Evolutionary conservation across 2,797 vertebrate genomes (phyloP).

Genomic region (Notolepis coatsorum): DNA sequence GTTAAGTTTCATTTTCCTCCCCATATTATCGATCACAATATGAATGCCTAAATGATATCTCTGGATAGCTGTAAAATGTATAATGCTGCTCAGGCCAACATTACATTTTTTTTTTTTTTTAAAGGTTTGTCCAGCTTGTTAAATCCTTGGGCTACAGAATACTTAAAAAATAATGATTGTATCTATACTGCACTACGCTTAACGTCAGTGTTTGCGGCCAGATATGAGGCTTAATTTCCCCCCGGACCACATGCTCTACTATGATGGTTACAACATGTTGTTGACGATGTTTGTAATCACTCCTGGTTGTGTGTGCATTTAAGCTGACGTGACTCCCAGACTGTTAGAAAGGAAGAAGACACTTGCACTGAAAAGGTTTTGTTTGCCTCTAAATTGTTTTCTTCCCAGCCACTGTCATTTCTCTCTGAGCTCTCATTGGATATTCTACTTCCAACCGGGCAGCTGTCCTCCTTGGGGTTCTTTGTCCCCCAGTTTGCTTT

Average conservation of each 20-base stretch:
- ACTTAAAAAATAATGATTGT: too few relatives aligned
- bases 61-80: too few relatives aligned
- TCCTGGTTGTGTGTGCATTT: slow-evolving; percentile 75
- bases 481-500: slow-evolving; percentile 19
- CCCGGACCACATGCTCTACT: slow-evolving; percentile 9
- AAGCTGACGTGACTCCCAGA: slow-evolving; percentile 75
- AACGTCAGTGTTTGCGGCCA: slow-evolving; percentile 5
- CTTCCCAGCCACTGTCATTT: slow-evolving; percentile 55
- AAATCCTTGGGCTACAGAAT: neutral
- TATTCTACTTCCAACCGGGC: slow-evolving; percentile 26
- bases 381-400: slow-evolving; percentile 40
- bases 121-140: neutral
- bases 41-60: too few relatives aligned
- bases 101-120: slow-evolving; percentile 4
- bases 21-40: slow-evolving; percentile 13
- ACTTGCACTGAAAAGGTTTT: slow-evolving; percentile 79
- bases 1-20: neutral
- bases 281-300: slow-evolving; percentile 61
- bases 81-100: neutral
- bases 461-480: slow-evolving; percentile 28
- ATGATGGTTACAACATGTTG: slow-evolving; percentile 13
- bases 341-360: slow-evolving; percentile 76
- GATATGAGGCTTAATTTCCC: neutral
- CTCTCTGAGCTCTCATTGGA: slow-evolving; percentile 41
- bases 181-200: neutral